phyloP scores from a whole-genome alignment of 2,113 vertebrate species.

The Melanotaenia duboulayi region DNA sequence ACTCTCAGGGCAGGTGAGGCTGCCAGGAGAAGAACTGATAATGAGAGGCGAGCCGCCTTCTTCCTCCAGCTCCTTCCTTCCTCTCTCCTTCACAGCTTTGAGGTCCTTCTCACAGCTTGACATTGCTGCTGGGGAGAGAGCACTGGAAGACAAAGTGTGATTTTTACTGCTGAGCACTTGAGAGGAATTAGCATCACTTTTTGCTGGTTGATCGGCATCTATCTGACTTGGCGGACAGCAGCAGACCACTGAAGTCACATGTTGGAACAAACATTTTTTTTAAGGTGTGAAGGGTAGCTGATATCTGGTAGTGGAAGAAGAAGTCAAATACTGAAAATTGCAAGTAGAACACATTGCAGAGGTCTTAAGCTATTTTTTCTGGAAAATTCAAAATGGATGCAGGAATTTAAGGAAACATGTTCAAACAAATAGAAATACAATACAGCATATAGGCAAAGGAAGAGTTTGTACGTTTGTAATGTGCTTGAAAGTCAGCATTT shows the following conservation, averaged over 20 bases:
- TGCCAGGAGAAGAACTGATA: slow-evolving; percentile 49
- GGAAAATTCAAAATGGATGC: too few species aligned
- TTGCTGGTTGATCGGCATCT: not conserved
- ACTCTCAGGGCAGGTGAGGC: slow-evolving; percentile 52
- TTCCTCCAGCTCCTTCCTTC: slow-evolving; percentile 18
- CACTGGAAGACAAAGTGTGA: slow-evolving; percentile 12
- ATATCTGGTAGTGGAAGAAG: not conserved
- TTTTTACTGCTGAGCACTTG: slow-evolving; percentile 29
- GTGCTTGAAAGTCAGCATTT: not conserved
- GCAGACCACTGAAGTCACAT: not conserved
- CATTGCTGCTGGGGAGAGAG: slow-evolving; percentile 23
- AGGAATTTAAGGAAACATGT: too few species aligned
- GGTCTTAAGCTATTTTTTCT: too few species aligned
- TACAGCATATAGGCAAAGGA: not conserved
- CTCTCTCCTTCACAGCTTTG: slow-evolving; percentile 28
- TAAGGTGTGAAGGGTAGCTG: too few species aligned
- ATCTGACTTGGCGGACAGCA: slow-evolving; percentile 6
- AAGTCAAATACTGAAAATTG: too few species aligned
- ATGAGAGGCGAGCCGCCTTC: slow-evolving; percentile 54
- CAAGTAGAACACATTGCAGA: too few species aligned
- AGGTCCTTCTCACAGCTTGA: slow-evolving; percentile 47
- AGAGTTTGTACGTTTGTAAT: not conserved
- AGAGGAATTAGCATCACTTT: slow-evolving; percentile 24
- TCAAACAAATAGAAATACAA: too few species aligned
- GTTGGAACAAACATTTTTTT: not conserved